Evolutionary conservation across 2,888 invertebrate species (phyloP), one percentile per base, ranked within the genome.

Genomic region (Drosophila sordidula): DNA sequence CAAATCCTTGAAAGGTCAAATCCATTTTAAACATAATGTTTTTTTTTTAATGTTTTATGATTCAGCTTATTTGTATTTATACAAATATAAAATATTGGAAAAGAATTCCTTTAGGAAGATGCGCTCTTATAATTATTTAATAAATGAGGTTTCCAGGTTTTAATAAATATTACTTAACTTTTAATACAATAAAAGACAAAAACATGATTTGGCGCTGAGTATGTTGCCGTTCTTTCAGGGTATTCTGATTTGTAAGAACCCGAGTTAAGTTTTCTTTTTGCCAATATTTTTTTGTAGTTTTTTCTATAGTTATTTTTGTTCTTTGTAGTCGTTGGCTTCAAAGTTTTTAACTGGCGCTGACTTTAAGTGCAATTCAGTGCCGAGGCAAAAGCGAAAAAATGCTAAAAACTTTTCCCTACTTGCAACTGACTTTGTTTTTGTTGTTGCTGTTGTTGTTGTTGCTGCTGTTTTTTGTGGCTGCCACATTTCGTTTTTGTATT

Each of bases 361-460:
- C 85, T 86, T 86, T 87, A 86, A 86, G 85, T 87, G 85, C 85
- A 86, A 86, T 86, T 85, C 85, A 86, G 87, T 87, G 87, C 87
- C 77, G 74, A 72, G 81, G 73, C 78, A 70, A 71, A 71, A 70
- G 73, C 70, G 69, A 72, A 73, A 81, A 83, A 81, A 80, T 81
- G 75, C 56, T 70, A 71, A 70, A 72, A 85, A 85, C 71, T 82
- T 82, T 80, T 80, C 42, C 59, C 72, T 54, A 70, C 75, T 77
- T 77, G 72, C 68, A 52, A 70, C 59, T 81, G 77, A 78, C 79
- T 81, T 78, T 78, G 51, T 54, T 57, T 42, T 44, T 34, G 41
- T 39, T 74, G 67, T 42, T 78, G 45, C 56, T 77, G 52, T 26
- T 73, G 14, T 56, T 70, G 38, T 52, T 64, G 14, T 56, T 70